These are phyloP conservation scores for Oreochromis spilurus DNA, from an alignment of 2,113 vertebrate genomes.

Conservation along the genomic window DNA sequence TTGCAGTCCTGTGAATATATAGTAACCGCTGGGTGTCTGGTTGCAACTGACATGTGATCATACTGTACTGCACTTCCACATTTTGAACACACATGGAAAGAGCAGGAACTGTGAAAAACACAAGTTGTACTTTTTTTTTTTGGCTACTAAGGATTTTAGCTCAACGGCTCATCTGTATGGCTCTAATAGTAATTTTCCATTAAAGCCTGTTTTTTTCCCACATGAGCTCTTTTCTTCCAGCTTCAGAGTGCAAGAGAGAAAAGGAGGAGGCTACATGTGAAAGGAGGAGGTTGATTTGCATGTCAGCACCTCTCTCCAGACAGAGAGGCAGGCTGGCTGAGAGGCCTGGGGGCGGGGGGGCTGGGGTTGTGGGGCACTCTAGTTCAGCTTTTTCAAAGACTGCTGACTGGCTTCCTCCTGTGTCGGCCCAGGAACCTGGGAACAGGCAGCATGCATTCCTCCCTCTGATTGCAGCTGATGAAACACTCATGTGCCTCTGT, in stretches of 20 bases:
- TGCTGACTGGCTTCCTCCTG: constrained; percentile 70
- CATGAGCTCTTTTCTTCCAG: background rate
- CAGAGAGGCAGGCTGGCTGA: constrained; percentile 34
- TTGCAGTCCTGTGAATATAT: background rate
- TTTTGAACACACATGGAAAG: background rate
- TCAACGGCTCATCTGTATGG: constrained; percentile 10
- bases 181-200: constrained; percentile 51
- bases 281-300: constrained; percentile 44
- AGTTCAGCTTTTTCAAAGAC: constrained; percentile 57
- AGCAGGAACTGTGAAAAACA: background rate
- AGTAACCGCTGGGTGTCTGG: background rate
- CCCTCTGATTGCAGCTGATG: constrained; percentile 64
- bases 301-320: constrained; percentile 62
- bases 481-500: constrained; percentile 65
- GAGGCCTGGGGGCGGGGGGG: constrained; percentile 20
- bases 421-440: constrained; percentile 35
- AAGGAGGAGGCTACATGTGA: background rate
- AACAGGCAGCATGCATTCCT: constrained; percentile 65
- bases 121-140: constrained; percentile 2
- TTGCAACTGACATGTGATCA: background rate
- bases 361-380: background rate
- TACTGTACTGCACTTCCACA: background rate
- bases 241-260: background rate
- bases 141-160: background rate
- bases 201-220: background rate